Evolutionary conservation across 1,140 invertebrate species (phyloP), one percentile per base, ranked within the genome.

Genomic region (Luehdorfia chinensis): DNA sequence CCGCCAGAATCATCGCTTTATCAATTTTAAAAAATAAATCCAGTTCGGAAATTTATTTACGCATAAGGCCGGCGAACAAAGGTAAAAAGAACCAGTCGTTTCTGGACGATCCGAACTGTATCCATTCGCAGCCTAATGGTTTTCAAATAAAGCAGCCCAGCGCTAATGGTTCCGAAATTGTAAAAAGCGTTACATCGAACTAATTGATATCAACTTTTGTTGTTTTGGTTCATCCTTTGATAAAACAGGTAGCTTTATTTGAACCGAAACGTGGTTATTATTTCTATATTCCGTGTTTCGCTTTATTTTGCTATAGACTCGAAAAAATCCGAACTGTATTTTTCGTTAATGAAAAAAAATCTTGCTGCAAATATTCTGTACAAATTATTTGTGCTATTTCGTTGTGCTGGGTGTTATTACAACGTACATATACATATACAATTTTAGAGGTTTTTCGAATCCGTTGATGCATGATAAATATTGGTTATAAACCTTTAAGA

Each of bases 141-240:
- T 66, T 68, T 68, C 65, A 72, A 72, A 72, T 68, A 72, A 68
- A 72, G 51, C 64, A 48, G 44, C 50, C 51, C 43, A 44, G 28
- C 39, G 39, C 60, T 66, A 64, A 66, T 67, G 59, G 57, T 41
- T 52, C 47, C 31, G 56, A 62, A 58, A 55, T 57, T 48, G 41
- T 52, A 66, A 65, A 66, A 59, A 45, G 50, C 52, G 49, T 49
- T 34, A 66, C 58, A 68, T 59, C 41, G 46, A 57, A 55, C 54
- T 68, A 59, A 68, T 65, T 65, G 61, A 62, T 59, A 61, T 50
- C 36, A 47, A 37, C 31, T 47, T 39, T 31, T 33, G 36, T 55
- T 66, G 31, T 57, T 59, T 51, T 43, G 28, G 8, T 43, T 28
- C n/a, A n/a, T n/a, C 28, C 6, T 4, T 13, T n/a, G 1, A 18